A percentile compares a stretch with the other conserved stretches of the same genome.
phyloP scores from a whole-genome alignment of 1,140 invertebrate genomes.

The Zeugodacus cucurbitae region DNA sequence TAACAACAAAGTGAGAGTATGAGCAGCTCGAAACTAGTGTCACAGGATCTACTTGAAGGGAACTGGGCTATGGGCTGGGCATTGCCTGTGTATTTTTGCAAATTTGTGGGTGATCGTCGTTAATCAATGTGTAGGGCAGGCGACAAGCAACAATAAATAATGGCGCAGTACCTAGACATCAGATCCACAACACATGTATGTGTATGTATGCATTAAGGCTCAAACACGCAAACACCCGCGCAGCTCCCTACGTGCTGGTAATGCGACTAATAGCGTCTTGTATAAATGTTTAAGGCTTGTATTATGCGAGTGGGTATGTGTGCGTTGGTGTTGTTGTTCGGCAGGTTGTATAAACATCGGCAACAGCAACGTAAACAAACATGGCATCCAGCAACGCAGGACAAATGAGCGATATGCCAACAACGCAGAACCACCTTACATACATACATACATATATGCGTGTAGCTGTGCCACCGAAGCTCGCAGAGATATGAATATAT shows the following conservation, averaged over 20 bases:
- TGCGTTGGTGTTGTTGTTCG: neutral
- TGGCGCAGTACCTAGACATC: neutral
- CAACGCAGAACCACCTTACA: neutral
- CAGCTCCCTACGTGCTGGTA: neutral
- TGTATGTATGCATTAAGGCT: neutral
- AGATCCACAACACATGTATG: neutral
- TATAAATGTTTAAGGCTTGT: slow-evolving; percentile 1
- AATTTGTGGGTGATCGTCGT: slow-evolving; percentile 33
- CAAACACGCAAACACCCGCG: neutral
- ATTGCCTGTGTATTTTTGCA: neutral
- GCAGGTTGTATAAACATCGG: slow-evolving; percentile 10
- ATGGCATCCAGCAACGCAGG: neutral
- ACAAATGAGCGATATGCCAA: slow-evolving; percentile 1
- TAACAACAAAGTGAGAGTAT: neutral
- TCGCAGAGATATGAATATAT: neutral
- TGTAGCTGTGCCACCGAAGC: neutral
- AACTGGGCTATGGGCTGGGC: neutral
- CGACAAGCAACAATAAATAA: slow-evolving; percentile 37
- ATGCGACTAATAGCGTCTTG: neutral
- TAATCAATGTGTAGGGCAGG: slow-evolving; percentile 32
- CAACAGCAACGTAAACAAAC: slow-evolving; percentile 16
- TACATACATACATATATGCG: neutral
- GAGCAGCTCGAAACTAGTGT: neutral
- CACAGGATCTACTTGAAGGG: neutral
- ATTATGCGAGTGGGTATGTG: neutral